Base-by-base conservation (phyloP, 2,888 invertebrate species). In the Apocheima hispidaria region DNA sequence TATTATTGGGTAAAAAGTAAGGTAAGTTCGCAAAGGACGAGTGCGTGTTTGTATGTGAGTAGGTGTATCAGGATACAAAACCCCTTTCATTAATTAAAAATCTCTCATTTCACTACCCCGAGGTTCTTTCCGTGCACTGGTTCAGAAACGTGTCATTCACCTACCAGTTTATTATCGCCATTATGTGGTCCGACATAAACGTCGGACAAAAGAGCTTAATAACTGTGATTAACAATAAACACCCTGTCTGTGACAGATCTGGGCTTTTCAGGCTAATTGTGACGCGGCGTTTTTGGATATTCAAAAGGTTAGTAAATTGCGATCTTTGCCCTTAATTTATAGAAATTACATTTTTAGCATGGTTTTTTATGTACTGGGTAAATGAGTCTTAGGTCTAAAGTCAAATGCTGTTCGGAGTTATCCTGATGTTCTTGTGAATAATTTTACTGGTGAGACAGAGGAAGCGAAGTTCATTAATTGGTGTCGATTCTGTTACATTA, bases 91-190 rank as follows among this genome's bases (percentile, higher is more conserved):
- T 23, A 49, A 53, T 54, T 43, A 41, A 54, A 60, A 60, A 48
- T 35, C 20, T 58, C 51, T 28, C 7, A 30, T 52, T 30, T 57
- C 43, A 4, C 30, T 38, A 38, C 50, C 65, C 55, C 67, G 63
- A 61, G 58, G 49, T 41, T 23, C 7, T 10, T 46, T 43, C 21
- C 23, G 36, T 43, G 21, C 30, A 48, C 30, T 62, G 56, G 56
- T 14, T 57, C 56, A 16, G 49, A 58, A 54, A 28, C 44, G 38
- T 38, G 61, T 41, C 56, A 28, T 57, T 62, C 56, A 62, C 61
- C 56, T 35, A 52, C 48, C 56, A 21, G 33, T 28, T 52, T 57
- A 51, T 62, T 62, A 61, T 46, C 55, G 56, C 35, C 56, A 56
- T 61, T 56, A 62, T 57, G 52, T 41, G 46, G 52, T 43, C 16